Conservation (phyloP, 92 coral and sea anemone genomes). For the Nematostella vectensis region DNA sequence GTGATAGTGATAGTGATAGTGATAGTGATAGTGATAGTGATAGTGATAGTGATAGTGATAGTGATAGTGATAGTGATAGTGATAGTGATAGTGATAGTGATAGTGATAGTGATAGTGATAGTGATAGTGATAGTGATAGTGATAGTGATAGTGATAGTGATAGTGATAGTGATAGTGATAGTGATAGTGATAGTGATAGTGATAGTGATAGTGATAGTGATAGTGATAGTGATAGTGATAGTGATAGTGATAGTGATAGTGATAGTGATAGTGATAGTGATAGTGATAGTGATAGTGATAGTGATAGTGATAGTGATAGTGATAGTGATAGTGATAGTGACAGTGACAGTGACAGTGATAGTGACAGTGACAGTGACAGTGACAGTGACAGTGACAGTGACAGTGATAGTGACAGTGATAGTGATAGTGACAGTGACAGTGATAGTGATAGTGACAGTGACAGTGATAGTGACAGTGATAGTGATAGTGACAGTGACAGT, state of each 20-base stretch:
- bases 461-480: background rate
- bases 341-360: background rate
- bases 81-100: no score
- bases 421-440: background rate
- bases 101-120: no score
- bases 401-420: background rate
- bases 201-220: background rate
- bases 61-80: no score
- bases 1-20: no score
- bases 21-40: no score
- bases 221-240: background rate
- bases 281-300: background rate
- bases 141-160: background rate
- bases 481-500: background rate
- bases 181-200: background rate
- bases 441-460: background rate
- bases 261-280: background rate
- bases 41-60: no score
- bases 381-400: background rate
- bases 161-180: slow-evolving; percentile 1
- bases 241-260: background rate
- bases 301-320: background rate
- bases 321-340: background rate
- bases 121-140: no score
- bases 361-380: slow-evolving; percentile 1